Base-by-base conservation (phyloP, 2,888 invertebrate species). In the Cheilosia grossa region DNA sequence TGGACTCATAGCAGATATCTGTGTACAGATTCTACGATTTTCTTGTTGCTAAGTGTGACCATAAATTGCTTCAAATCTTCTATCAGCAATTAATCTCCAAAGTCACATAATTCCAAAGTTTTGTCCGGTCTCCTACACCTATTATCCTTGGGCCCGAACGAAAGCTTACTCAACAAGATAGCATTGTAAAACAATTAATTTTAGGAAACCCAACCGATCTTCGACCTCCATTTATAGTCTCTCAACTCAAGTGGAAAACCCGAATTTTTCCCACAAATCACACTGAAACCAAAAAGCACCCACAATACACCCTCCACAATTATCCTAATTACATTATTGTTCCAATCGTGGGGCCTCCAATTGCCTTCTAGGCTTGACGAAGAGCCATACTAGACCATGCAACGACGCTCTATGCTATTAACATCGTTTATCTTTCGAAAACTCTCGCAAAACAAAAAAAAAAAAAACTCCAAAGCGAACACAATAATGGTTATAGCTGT, bases 261-360 rank as follows among this genome's bases (percentile, higher is more conserved):
- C 44, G 30, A 44, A 56, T 5, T 40, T 13, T 30, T 40, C 21
- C 40, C 37, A 7, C 19, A 67, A 53, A 59, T 40, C 58, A 21
- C 42, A 44, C 15, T 24, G 49, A 53, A 61, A 51, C 15, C 33
- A 33, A 10, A 40, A 17, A n/a, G 74, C 64, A 64, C 54, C 19
- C 49, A 15, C 44, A 24, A 27, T 17, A 58, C 64, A 53, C 64
- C 27, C 53, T 6, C 44, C 19, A 4, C 33, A 66, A 82, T 77
- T 67, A 72, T 64, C 70, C 54, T 78, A 66, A 82, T 72, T 72
- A 82, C 66, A 77, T 77, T 82, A 77, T 66, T 66, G 49, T 66
- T 59, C 64, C 37, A 21, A 70, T 75, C 64, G 30, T 59, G 27
- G 5, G 56, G 15, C 59, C 17, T 61, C 27, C 53, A 66, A 77